Conservation (phyloP, 2,113 vertebrate species). For the Asarcornis scutulata region DNA sequence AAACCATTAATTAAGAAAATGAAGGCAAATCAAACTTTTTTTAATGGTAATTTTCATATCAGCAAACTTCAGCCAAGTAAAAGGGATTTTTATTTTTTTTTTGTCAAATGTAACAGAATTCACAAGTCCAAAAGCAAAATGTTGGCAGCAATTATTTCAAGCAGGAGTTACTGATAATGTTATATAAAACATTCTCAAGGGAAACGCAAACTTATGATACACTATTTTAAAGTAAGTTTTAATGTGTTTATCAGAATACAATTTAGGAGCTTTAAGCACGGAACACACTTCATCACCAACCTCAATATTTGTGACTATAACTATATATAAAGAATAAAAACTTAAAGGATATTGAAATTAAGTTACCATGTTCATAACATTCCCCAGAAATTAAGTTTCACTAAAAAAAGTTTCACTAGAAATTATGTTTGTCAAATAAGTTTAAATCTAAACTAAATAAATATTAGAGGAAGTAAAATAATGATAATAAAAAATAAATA, state of each 20-base stretch:
- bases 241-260: neutral
- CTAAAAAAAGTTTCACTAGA: neutral
- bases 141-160: conserved; percentile 12
- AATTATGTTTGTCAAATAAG: neutral
- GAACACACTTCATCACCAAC: neutral
- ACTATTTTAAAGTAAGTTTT: neutral
- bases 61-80: neutral
- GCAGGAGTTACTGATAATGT: neutral
- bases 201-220: neutral
- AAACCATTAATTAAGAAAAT: conserved; percentile 5
- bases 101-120: neutral
- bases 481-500: neutral
- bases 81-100: neutral
- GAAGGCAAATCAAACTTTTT: neutral
- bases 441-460: neutral
- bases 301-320: neutral
- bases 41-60: neutral
- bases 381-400: neutral
- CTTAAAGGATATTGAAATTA: neutral
- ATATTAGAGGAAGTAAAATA: neutral
- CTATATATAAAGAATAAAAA: neutral
- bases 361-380: neutral
- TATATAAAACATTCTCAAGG: neutral
- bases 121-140: neutral
- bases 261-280: neutral